phyloP scores from a whole-genome alignment of 2,888 invertebrate genomes.

The Athetis lepigone region DNA sequence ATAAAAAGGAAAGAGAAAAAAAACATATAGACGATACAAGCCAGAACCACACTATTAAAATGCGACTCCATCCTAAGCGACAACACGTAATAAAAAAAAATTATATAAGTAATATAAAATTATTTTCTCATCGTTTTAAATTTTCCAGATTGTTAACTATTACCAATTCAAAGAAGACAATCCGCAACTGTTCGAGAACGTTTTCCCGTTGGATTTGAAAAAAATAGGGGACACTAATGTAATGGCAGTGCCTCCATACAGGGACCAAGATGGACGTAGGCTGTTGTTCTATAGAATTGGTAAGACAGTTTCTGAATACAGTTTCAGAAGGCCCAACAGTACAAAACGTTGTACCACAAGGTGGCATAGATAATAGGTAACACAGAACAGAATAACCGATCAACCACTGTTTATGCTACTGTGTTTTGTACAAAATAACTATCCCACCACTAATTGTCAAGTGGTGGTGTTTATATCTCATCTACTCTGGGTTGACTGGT shows the following conservation, averaged over 20 bases:
- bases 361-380: too few relatives aligned
- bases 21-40: too few relatives aligned
- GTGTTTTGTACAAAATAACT: background rate
- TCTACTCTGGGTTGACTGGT: too few relatives aligned
- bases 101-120: background rate
- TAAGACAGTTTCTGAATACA: conserved; percentile 62
- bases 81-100: background rate
- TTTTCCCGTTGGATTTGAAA: conserved; percentile 92
- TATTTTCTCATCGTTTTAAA: background rate
- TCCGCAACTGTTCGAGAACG: conserved; percentile 92
- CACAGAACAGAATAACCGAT: too few relatives aligned
- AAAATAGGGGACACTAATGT: conserved; percentile 93
- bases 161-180: conserved; percentile 94
- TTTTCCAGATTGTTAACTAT: conserved; percentile 93
- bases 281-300: conserved; percentile 94
- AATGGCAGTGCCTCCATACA: conserved; percentile 93
- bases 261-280: conserved; percentile 93
- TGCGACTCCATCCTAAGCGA: too few relatives aligned
- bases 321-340: background rate
- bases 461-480: too few relatives aligned
- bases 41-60: too few relatives aligned
- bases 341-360: background rate
- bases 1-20: too few relatives aligned
- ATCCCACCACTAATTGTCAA: background rate
- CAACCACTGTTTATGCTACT: too few relatives aligned